Base-by-base conservation (phyloP, 2,888 invertebrate species). In the Caenorhabditis sp. region DNA sequence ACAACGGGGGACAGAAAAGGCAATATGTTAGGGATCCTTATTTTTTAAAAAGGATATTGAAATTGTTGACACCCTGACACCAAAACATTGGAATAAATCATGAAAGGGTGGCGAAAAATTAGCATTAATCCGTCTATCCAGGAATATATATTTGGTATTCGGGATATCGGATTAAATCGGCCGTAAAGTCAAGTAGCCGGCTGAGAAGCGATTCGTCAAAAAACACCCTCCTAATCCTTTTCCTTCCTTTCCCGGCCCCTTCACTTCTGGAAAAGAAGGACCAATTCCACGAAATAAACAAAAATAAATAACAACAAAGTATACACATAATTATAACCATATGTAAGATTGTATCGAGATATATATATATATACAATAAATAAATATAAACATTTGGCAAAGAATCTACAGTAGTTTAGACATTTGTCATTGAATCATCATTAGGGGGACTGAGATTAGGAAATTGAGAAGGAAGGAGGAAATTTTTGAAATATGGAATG, bases 161-260 rank as follows among this genome's bases (percentile, higher is more conserved):
- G 31, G 31, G 31, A 31, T 31, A 31, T 43, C 43, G 43, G 43
- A 43, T 43, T 43, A 43, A 43, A 43, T 43, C 43, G 43, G 43
- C 43, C 43, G 43, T 43, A 43, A 43, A 43, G 43, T 43, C 43
- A 43, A 43, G 43, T 43, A 43, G 43, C 43, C 43, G 43, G 43
- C 31, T 31, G 31, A 31, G 31, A 31, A 31, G 31, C 31, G 31
- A 31, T 31, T 31, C 31, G 31, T 31, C 31, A 31, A 31, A 31
- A 31, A 7, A 31, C 4, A 4, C 31, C 31, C 31, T 7, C 31
- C 4, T 31, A 31, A 31, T 31, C 31, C 31, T 31, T 31, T 10
- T 4, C 31, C 31, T 7, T 31, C 31, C n/a, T n/a, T n/a, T n/a
- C n/a, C n/a, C 31, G 31, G 10, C 31, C 31, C 10, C 10, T 31